These are phyloP conservation scores for Aegithalos caudatus DNA, from an alignment of 2,113 vertebrate genomes.

Conservation along the genomic window DNA sequence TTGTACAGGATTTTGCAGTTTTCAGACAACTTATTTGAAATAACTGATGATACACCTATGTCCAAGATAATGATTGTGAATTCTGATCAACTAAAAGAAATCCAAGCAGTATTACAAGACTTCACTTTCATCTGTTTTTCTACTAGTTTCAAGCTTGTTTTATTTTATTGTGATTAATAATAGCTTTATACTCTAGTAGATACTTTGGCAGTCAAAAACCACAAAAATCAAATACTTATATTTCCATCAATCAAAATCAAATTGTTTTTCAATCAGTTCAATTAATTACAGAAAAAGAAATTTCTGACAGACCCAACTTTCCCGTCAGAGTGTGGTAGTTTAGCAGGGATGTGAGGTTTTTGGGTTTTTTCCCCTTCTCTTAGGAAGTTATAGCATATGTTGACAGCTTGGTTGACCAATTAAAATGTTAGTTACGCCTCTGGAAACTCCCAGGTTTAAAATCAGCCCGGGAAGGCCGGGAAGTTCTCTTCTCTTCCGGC, in stretches of 20 bases:
- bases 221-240: background rate
- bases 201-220: background rate
- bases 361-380: too few species aligned
- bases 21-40: background rate
- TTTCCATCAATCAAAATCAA: background rate
- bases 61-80: background rate
- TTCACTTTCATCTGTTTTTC: background rate
- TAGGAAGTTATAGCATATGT: too few species aligned
- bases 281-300: too few species aligned
- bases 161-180: accelerated
- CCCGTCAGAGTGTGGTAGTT: too few species aligned
- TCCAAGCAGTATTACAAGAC: background rate
- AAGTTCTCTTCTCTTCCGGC: too few species aligned
- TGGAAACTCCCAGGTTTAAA: too few species aligned
- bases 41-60: background rate
- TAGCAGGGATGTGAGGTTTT: too few species aligned
- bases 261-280: too few species aligned
- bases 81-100: background rate
- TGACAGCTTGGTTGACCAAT: too few species aligned
- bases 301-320: too few species aligned
- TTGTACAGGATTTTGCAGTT: background rate
- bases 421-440: too few species aligned
- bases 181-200: background rate
- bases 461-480: too few species aligned
- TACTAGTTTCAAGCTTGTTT: background rate